Base-by-base conservation (phyloP, 2,797 vertebrate genomes). In the Sebastes kiyomatsui region DNA sequence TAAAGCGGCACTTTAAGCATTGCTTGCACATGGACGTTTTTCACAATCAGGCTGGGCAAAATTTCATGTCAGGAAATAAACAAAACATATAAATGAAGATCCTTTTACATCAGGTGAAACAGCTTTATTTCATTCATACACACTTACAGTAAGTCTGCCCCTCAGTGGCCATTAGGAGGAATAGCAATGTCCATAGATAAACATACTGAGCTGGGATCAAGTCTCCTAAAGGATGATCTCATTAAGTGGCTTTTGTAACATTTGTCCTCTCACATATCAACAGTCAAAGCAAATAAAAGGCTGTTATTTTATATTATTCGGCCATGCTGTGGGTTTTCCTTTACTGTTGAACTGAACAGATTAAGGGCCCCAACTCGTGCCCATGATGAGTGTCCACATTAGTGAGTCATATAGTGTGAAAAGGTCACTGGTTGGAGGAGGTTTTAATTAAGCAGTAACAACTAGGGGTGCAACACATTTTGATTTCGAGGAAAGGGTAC, bases 371-470 rank as follows among this genome's bases (percentile, higher is more conserved):
- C 12, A 18, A 0, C 46, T 49, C 23, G n/a, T 61, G 11, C 4
- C 42, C 28, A 65, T 68, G 60, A 83, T 71, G 38, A 84, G 32
- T 18, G 58, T 72, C 64, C 70, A 62, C 85, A 49, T 22, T 20
- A 22, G 27, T 90, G 88, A 91, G 27, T 91, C 88, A 92, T 18
- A 0, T 18, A 0, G 59, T 77, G 74, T 82, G 67, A 84, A 84
- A 90, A 87, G 81, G 76, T 85, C 83, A 52, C 28, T 2, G 28
- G 20, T 54, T 77, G 66, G 71, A 71, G 82, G 83, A 91, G 84
- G 85, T 82, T 87, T 90, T 86, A 72, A 89, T 87, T 68, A 83
- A 59, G 35, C 52, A 58, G 16, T 25, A 65, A 64, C 46, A 72
- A 55, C 35, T 27, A n/a, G 30, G 18, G 52, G 55, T 42, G 25